A percentile compares a stretch with the other conserved stretches of the same genome.
phyloP scores from a whole-genome alignment of 2,797 vertebrate genomes.

The Sebastolobus altivelis region DNA sequence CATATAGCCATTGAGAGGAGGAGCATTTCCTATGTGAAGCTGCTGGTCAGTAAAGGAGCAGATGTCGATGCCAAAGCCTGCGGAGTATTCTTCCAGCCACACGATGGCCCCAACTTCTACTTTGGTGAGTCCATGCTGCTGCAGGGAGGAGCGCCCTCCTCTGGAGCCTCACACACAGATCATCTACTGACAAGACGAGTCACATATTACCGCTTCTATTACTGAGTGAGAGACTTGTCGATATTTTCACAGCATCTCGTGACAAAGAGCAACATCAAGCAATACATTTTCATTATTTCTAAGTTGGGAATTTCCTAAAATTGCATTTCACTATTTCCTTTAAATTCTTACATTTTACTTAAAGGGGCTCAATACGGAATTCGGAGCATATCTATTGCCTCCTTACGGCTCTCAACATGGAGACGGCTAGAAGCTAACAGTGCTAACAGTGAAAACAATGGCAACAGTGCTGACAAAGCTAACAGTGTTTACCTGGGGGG shows the following conservation, averaged over 20 bases:
- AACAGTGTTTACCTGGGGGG: background rate
- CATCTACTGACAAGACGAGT: background rate
- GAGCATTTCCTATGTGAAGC: constrained; percentile 87
- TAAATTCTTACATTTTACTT: background rate
- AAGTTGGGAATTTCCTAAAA: background rate
- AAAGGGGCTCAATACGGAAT: background rate
- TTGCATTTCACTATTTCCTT: background rate
- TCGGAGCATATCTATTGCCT: background rate
- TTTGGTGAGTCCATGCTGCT: constrained; percentile 88
- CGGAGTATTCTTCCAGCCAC: constrained; percentile 94
- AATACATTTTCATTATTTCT: background rate
- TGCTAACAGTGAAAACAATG: background rate
- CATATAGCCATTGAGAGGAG: constrained; percentile 97
- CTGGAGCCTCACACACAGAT: background rate
- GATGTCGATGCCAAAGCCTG: constrained; percentile 91
- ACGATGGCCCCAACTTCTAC: constrained; percentile 91
- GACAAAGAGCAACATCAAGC: background rate
- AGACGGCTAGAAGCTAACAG: background rate
- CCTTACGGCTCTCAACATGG: background rate
- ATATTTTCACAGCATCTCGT: background rate
- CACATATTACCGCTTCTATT: background rate
- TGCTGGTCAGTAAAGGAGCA: constrained; percentile 92
- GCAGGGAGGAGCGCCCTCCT: background rate
- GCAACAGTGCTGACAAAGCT: background rate
- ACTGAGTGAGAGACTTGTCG: background rate